Base-by-base conservation (phyloP, 2,888 invertebrate species). In the Balanococcus diminutus region DNA sequence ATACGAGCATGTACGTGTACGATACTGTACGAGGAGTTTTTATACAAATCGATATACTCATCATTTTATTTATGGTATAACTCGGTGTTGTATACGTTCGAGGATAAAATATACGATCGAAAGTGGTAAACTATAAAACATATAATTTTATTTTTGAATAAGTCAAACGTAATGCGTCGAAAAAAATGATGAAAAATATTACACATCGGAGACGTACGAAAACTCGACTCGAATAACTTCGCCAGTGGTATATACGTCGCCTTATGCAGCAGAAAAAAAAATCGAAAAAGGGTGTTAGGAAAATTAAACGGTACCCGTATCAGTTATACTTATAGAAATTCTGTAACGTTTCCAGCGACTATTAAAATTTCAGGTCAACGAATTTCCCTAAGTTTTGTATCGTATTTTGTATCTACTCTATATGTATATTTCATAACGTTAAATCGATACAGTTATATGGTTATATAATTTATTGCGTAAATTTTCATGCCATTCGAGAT, bases 321-420 rank as follows among this genome's bases (percentile, higher is more conserved):
- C 67, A 67, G 28, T 67, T 67, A 14, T 51, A 51, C 51, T 51
- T 19, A 19, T 67, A 28, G 28, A 31, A 67, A 67, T 75, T 32
- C 75, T 25, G 32, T 75, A 32, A 32, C 32, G 32, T 75, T 75
- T 32, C 75, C 75, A 32, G 36, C 25, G n/a, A 75, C 75, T 32
- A 75, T 75, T 75, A 75, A 75, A 75, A 75, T 75, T 75, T 32
- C 75, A 75, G 75, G 75, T 75, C 75, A 75, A 75, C 75, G 75
- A 75, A 75, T 75, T 75, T 75, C 32, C 75, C 32, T 67, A 67
- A n/a, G 32, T 32, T 32, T 31, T 32, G 75, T 75, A 75, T 75
- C 75, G 32, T 75, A 75, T 75, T 75, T 75, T 32, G 36, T 32
- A 75, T 75, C 75, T 75, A 32, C 75, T 31, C 67, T 25, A 28